These are phyloP conservation scores for Apis dorsata DNA, from an alignment of 1,140 invertebrate genomes.

Conservation along the genomic window DNA sequence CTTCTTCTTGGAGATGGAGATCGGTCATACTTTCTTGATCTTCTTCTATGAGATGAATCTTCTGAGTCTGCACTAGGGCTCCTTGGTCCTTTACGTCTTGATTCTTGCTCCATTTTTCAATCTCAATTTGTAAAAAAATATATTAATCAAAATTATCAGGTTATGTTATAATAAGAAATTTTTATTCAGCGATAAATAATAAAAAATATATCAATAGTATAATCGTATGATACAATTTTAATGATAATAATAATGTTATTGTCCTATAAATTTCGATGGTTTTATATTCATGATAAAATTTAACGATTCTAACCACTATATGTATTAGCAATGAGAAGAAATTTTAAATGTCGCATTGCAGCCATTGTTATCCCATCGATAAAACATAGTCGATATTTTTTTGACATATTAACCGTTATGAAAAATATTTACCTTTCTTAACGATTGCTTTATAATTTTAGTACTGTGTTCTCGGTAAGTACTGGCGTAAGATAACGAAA, in stretches of 20 bases:
- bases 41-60: slow-evolving; percentile 72
- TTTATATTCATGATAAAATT: background rate
- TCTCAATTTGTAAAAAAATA: background rate
- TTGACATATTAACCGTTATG: background rate
- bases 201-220: background rate
- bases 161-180: background rate
- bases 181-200: background rate
- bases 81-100: slow-evolving; percentile 72
- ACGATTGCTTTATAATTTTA: background rate
- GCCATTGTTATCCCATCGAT: slow-evolving; percentile 54
- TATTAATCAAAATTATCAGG: background rate
- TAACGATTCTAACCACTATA: background rate
- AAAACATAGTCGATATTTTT: slow-evolving; percentile 11
- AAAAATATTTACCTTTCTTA: slow-evolving; percentile 28
- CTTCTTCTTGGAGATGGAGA: slow-evolving; percentile 76
- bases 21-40: slow-evolving; percentile 76
- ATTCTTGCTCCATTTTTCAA: slow-evolving; percentile 71
- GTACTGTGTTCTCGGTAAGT: slow-evolving; percentile 1
- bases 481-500: slow-evolving; percentile 16
- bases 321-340: background rate
- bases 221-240: background rate
- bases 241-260: background rate
- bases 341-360: slow-evolving; percentile 53
- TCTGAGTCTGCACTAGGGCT: slow-evolving; percentile 77
- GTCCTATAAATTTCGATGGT: background rate